These are phyloP conservation scores for Lissonota sp. DNA, from an alignment of 2,888 invertebrate genomes.

Conservation along the genomic window DNA sequence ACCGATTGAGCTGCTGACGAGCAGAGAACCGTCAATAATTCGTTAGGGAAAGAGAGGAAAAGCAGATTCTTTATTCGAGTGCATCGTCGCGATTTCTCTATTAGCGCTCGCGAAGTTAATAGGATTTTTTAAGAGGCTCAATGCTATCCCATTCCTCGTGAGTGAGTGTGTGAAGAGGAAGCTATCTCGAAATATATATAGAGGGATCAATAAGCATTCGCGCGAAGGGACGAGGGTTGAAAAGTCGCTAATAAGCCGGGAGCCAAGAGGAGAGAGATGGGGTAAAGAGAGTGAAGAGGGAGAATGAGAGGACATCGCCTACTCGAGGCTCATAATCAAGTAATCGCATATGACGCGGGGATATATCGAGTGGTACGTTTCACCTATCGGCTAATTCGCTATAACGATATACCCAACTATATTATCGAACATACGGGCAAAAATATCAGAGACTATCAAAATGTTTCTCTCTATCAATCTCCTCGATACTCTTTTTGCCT, in stretches of 20 bases:
- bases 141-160: too few relatives aligned
- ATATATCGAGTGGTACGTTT: constrained; percentile 75
- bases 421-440: constrained; percentile 10
- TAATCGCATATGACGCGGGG: constrained; percentile 78
- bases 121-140: constrained; percentile 71
- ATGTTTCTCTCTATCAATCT: constrained; percentile 41
- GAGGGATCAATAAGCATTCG: not conserved
- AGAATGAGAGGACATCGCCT: constrained; percentile 66
- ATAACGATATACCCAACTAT: constrained; percentile 36
- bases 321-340: constrained; percentile 78
- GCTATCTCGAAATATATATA: constrained; percentile 16
- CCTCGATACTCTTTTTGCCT: constrained; percentile 21
- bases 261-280: constrained; percentile 20
- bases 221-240: constrained; percentile 60
- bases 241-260: constrained; percentile 70
- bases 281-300: constrained; percentile 4
- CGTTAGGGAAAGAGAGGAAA: constrained; percentile 10
- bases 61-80: constrained; percentile 62
- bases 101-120: constrained; percentile 70
- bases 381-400: constrained; percentile 75
- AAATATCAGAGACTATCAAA: constrained; percentile 49
- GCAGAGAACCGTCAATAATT: constrained; percentile 15
- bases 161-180: constrained; percentile 4
- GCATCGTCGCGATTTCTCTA: constrained; percentile 68
- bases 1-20: constrained; percentile 8